These are phyloP conservation scores for Miopithecus talapoin DNA, from an alignment of 2,797 vertebrate species.

Conservation along the genomic window DNA sequence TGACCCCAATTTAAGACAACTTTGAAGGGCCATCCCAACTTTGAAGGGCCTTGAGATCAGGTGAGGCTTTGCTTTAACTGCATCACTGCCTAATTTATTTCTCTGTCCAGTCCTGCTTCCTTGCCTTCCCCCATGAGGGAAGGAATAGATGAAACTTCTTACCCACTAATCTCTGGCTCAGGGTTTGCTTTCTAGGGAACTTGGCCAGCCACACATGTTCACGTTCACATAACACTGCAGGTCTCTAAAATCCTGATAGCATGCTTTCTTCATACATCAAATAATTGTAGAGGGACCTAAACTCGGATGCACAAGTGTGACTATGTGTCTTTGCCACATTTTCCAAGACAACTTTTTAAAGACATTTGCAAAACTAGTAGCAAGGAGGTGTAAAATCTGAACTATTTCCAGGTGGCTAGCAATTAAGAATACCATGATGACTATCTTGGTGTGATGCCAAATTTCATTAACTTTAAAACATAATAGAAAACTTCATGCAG, in stretches of 20 bases:
- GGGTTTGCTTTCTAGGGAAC: background rate
- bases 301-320: background rate
- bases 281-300: background rate
- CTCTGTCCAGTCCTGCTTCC: rapidly evolving
- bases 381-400: background rate
- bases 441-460: background rate
- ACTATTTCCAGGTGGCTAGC: constrained; percentile 35
- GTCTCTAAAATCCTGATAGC: background rate
- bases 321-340: background rate
- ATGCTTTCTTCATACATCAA: background rate
- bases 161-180: background rate
- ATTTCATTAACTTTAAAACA: constrained; percentile 37
- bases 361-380: background rate
- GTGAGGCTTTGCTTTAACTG: rapidly evolving
- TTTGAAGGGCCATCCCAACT: rapidly evolving
- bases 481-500: constrained; percentile 24
- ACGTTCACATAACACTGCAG: background rate
- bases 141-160: background rate
- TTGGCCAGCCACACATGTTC: background rate
- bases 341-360: background rate
- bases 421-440: constrained; percentile 23
- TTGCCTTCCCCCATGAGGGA: rapidly evolving
- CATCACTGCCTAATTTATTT: background rate
- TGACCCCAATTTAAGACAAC: rapidly evolving
- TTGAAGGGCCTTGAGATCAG: rapidly evolving